Base-by-base conservation (phyloP, 2,888 invertebrate genomes). In the Hypena proboscidalis region DNA sequence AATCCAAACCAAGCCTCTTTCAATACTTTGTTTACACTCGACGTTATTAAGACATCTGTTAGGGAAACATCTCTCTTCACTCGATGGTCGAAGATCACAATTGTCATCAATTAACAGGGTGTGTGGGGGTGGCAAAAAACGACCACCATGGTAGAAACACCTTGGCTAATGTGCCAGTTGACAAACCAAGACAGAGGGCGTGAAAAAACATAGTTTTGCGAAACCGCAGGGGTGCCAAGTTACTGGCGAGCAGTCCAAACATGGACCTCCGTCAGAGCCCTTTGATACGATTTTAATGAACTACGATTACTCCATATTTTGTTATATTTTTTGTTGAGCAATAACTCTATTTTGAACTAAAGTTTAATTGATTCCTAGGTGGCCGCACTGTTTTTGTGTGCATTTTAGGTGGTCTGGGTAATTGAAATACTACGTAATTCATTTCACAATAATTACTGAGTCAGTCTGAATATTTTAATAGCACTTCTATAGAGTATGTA, bases 81-180 rank as follows among this genome's bases (percentile, higher is more conserved):
- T 66, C 72, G 65, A 78, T 74, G 77, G 79, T 74, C 74, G 79
- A 73, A 82, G 79, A 87, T 84, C 84, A 80, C 83, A 78, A 88
- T 88, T 89, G 90, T 89, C 89, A 84, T 81, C 89, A 88, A 90
- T 89, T 88, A 90, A 87, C 85, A 75, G 77, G 50, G 69, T 69
- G 72, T 65, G 64, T 65, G 59, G 58, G 69, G 58, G 51, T 66
- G 19, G 22, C 38, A 76, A 85, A 87, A 88, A 87, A 55, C 56
- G 89, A 85, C 90, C 90, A 88, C 89, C 90, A 64, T 64, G 63
- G 77, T 74, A 78, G 72, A 72, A 80, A 87, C 86, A 89, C 86
- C 87, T 86, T 85, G 85, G 83, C 72, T 89, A 89, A 90, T 88
- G 88, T 89, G 83, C 69, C 75, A 85, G 87, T 80, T 89, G 89